phyloP scores from a whole-genome alignment of 2,888 invertebrate species.

The Folsomia candida region DNA sequence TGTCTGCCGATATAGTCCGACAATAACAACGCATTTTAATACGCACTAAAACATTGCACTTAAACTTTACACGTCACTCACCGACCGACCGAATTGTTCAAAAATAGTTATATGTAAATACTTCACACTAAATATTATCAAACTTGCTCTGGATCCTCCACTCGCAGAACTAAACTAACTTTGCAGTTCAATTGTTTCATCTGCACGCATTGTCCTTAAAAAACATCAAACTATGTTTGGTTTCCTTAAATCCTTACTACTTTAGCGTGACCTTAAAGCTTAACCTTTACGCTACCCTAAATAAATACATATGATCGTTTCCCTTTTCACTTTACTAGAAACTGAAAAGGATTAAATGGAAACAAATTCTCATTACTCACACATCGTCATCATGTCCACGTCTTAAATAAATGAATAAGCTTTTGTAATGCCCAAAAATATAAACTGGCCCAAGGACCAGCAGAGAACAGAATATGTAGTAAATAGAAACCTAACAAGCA shows the following conservation, averaged over 20 bases:
- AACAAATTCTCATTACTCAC: neutral
- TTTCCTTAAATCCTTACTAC: no score
- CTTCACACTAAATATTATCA: no score
- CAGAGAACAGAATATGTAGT: neutral
- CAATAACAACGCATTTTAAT: no score
- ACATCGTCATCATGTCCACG: neutral
- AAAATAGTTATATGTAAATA: no score
- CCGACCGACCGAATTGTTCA: no score
- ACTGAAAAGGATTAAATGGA: neutral
- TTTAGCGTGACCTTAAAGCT: neutral
- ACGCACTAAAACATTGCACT: no score
- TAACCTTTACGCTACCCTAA: neutral
- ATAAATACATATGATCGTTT: no score
- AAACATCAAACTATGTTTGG: neutral
- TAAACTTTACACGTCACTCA: no score
- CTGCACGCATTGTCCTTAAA: no score
- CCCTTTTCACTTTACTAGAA: no score
- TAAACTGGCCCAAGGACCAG: conserved; percentile 13
- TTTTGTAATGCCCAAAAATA: conserved; percentile 18
- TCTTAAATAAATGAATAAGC: neutral
- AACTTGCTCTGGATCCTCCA: neutral
- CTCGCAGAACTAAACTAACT: neutral
- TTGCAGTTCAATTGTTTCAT: neutral
- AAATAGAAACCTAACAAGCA: neutral
- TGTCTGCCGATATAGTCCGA: no score